Base-by-base conservation (phyloP, 1,140 invertebrate species). In the Tetramorium parvispinum region DNA sequence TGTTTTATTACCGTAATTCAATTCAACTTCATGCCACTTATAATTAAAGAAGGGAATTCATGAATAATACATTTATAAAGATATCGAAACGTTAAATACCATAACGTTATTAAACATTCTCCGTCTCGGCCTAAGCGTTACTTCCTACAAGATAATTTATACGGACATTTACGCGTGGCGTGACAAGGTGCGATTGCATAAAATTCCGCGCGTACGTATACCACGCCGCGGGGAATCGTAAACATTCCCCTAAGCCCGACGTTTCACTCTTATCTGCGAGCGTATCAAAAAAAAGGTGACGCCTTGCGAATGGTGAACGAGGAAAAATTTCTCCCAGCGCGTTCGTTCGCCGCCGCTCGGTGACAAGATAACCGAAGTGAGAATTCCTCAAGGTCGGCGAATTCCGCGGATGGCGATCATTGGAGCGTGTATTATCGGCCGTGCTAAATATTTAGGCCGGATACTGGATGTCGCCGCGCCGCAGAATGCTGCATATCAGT, bases 401-500 rank as follows among this genome's bases (percentile, higher is more conserved):
- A 88, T 88, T 88, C 75, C 71, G 57, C 55, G 65, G 77, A 73
- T 66, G 57, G 53, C 86, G 78, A 85, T 85, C 89, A 75, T 59
- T 63, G 82, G 40, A 51, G 81, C 53, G 46, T 73, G 78, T 81
- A 87, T 68, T 71, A 89, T 87, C 57, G 46, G 59, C 55, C 68
- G 87, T 81, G 75, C 57, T 81, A 85, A 91, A 91, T 89, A 91
- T 91, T 89, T 75, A 89, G 86, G 75, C 83, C 88, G 79, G 63
- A 68, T 70, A 57, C 71, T 57, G 71, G 73, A n/a, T 86, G 88
- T 89, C 88, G 89, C 87, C 91, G 90, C 91, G 85, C 79, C 87
- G 86, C 27, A 8, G 40, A 24, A 37, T 16, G 75, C 18, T 11
- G 46, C 61, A 27, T 88, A 77, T 87, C 85, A 61, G 21, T 88